phyloP scores from a whole-genome alignment of 53 echinoderm and acorn worm species.

The Actinopyga echinites region DNA sequence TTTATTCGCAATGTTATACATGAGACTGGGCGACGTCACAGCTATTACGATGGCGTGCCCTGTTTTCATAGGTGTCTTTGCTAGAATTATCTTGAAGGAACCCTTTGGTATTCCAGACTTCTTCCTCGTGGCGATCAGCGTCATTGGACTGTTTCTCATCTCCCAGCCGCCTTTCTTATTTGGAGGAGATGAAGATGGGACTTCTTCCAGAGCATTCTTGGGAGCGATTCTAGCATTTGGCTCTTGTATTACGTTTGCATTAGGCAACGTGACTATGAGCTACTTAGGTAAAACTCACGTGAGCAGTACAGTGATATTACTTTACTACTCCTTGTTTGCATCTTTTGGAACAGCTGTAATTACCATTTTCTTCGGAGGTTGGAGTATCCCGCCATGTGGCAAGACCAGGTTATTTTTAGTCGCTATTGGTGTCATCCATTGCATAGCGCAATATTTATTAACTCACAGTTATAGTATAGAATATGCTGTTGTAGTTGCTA shows the following conservation, averaged over 20 bases:
- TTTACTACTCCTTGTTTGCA: neutral
- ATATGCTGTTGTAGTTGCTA: neutral
- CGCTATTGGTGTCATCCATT: neutral
- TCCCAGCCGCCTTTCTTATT: slow-evolving; percentile 9
- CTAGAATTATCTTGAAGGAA: slow-evolving; percentile 14
- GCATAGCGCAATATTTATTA: neutral
- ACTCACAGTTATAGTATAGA: neutral
- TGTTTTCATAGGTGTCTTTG: slow-evolving; percentile 3
- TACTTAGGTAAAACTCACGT: neutral
- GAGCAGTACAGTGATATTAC: neutral
- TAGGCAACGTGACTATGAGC: neutral
- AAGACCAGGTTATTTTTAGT: neutral
- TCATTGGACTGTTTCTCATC: neutral
- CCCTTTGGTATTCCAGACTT: neutral
- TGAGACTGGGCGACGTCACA: neutral
- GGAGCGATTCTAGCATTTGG: slow-evolving; percentile 8
- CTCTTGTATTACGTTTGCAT: neutral
- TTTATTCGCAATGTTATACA: slow-evolving; percentile 5
- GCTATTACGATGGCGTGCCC: neutral
- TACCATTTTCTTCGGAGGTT: neutral
- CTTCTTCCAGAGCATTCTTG: neutral
- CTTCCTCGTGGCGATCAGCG: neutral
- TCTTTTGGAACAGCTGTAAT: neutral
- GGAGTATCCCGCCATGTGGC: neutral
- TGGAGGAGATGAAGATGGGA: neutral